Percentiles rank a stretch among this genome's conserved stretches.
Conservation (phyloP, 2,797 vertebrate species). For the Kryptopterus vitreolus region DNA sequence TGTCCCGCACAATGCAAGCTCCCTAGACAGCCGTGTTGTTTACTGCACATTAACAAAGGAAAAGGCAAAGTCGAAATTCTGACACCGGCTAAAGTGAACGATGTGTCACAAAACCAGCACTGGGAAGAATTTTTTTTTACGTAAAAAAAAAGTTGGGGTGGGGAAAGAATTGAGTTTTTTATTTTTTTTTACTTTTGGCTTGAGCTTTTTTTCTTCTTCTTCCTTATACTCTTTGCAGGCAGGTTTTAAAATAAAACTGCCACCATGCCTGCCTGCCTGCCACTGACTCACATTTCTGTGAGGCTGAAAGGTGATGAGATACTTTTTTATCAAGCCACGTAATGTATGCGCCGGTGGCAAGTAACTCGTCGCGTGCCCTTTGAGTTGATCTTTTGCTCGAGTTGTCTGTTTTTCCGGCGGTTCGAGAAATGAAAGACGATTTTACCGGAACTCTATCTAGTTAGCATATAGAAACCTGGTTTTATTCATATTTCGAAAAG, state of each 20-base stretch:
- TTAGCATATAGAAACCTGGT: not conserved
- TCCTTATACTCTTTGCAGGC: slow-evolving; percentile 29
- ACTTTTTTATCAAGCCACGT: slow-evolving; percentile 31
- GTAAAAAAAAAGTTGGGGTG: slow-evolving; percentile 56
- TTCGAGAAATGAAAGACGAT: not conserved
- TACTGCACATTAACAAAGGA: slow-evolving; percentile 82
- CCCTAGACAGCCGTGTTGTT: slow-evolving; percentile 79
- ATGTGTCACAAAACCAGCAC: slow-evolving; percentile 66
- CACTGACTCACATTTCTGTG: slow-evolving; percentile 33
- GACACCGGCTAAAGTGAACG: slow-evolving; percentile 73
- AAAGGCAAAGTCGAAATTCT: slow-evolving; percentile 71
- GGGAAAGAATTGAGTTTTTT: slow-evolving; percentile 51
- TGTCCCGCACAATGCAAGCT: slow-evolving; percentile 69
- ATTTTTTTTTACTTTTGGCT: slow-evolving; percentile 19
- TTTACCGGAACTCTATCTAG: not conserved
- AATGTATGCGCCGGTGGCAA: slow-evolving; percentile 36
- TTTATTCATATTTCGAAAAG: not conserved
- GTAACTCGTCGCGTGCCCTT: slow-evolving; percentile 24
- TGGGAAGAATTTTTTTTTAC: slow-evolving; percentile 52
- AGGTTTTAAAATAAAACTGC: slow-evolving; percentile 42
- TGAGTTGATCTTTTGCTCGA: slow-evolving; percentile 10
- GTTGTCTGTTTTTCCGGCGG: not conserved
- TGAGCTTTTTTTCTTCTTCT: slow-evolving; percentile 12
- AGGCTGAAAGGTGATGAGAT: slow-evolving; percentile 22
- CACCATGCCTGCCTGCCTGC: slow-evolving; percentile 23